Percentiles rank a stretch among this genome's conserved stretches.
Evolutionary conservation across 2,113 vertebrate species (phyloP).

Genomic region (Ivindomyrus marchei): DNA sequence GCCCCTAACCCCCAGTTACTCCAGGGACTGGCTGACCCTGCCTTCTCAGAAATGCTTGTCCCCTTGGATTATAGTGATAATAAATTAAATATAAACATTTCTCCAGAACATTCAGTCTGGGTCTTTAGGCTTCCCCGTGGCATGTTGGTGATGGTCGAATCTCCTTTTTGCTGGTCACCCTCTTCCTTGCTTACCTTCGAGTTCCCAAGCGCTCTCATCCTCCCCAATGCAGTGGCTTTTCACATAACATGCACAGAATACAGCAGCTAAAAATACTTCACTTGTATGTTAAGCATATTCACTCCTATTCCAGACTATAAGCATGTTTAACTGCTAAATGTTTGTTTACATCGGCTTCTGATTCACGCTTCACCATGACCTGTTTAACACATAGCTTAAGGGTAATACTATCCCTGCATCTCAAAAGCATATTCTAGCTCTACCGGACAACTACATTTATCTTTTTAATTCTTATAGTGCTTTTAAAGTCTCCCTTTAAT

Average conservation of each 20-base stretch:
- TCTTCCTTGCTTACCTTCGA: neutral
- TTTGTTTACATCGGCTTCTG: neutral
- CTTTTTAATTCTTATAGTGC: neutral
- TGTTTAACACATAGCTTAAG: neutral
- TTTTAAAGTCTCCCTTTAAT: neutral
- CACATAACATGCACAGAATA: neutral
- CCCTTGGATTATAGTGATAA: neutral
- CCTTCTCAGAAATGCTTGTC: neutral
- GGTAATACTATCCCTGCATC: neutral
- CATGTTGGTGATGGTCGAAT: neutral
- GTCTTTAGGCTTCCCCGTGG: neutral
- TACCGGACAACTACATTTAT: neutral
- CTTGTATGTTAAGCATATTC: neutral
- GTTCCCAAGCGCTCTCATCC: neutral
- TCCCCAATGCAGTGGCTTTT: neutral
- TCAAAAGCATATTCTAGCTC: neutral
- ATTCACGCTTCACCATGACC: neutral
- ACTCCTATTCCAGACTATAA: neutral
- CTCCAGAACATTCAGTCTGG: neutral
- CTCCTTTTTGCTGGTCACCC: neutral
- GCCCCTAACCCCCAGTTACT: too few species aligned
- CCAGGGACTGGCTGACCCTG: too few species aligned
- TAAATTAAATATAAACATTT: neutral
- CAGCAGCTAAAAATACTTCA: neutral
- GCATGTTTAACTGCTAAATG: neutral